Evolutionary conservation across 2,113 vertebrate genomes (phyloP), one percentile per base, ranked within the genome.

Genomic region (Myrmophylax atrothorax): DNA sequence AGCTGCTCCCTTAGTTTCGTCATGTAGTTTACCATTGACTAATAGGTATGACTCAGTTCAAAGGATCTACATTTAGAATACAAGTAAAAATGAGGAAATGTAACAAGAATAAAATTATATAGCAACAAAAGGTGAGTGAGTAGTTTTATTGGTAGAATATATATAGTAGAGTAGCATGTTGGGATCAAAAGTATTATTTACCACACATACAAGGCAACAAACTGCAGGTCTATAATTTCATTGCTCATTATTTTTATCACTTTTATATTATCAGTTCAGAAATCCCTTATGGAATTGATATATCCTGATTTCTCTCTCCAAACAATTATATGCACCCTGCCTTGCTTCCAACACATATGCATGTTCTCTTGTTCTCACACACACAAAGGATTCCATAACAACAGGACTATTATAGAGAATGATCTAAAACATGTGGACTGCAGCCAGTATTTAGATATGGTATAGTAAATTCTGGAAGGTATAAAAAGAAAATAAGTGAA

Each of bases 401-500:
- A 95, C 94, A 91, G 87, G 78, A 94, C 96, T 86, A 96, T 96
- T 97, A 97, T 97, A 94, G 79, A 94, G 91, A 94, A 94, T 96
- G 92, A 97, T 97, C 95, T 96, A 97, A 97, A 97, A 94, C 96
- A 96, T 90, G 90, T 96, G 95, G 96, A 97, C 88, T 90, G 94
- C 90, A 97, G 96, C 95, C 96, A 97, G 68, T 93, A 93, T 96
- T 97, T 97, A 95, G 97, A 97, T 96, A 97, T 94, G 95, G 96
- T 96, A 92, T 80, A 96, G 87, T 94, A 96, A 93, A 94, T 97
- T 95, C 92, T 97, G 95, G 96, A 97, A 97, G 91, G 90, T 96
- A 96, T 84, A 96, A 95, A 97, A 96, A 94, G 92, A 93, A 96
- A 97, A 93, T 96, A 96, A 96, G 88, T 95, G 94, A 96, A 96